A percentile compares a stretch with the other conserved stretches of the same genome.
phyloP scores from a whole-genome alignment of 2,888 invertebrate species.

The Rapana venosa region DNA sequence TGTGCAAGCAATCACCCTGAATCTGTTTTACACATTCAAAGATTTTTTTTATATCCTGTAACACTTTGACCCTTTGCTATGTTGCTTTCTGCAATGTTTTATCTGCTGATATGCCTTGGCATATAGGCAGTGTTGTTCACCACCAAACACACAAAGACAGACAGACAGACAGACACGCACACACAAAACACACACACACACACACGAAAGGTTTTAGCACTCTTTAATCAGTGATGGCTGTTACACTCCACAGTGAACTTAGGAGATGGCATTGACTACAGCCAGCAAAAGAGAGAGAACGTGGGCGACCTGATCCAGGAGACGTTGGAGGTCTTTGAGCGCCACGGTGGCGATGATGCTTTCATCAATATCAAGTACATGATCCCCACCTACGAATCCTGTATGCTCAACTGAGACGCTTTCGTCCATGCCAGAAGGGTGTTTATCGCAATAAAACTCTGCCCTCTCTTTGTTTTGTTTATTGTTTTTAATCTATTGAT shows the following conservation, averaged over 20 bases:
- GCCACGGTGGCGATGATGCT: slow-evolving; percentile 95
- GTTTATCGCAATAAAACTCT: background rate
- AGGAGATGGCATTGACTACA: slow-evolving; percentile 93
- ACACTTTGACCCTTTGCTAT: too few species aligned
- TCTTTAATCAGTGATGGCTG: background rate
- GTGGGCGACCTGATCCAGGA: slow-evolving; percentile 94
- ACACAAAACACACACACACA: background rate
- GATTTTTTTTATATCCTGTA: too few species aligned
- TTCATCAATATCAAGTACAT: slow-evolving; percentile 99
- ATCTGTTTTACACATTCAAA: too few species aligned
- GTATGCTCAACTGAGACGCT: slow-evolving; percentile 74
- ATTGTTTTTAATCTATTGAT: background rate
- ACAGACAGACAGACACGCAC: background rate
- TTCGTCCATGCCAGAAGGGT: background rate
- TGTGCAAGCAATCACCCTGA: too few species aligned
- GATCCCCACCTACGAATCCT: slow-evolving; percentile 97
- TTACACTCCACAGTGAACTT: slow-evolving; percentile 84
- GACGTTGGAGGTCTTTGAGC: slow-evolving; percentile 92
- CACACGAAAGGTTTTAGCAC: too few species aligned
- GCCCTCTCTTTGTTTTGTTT: background rate
- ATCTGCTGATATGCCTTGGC: too few species aligned
- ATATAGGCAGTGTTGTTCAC: too few species aligned
- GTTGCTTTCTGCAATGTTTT: too few species aligned
- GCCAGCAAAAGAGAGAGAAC: slow-evolving; percentile 91
- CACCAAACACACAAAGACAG: too few species aligned